A percentile compares a stretch with the other conserved stretches of the same genome.
These are phyloP conservation scores for Rhyacophila brunnea DNA, from an alignment of 1,140 invertebrate genomes.

Conservation along the genomic window DNA sequence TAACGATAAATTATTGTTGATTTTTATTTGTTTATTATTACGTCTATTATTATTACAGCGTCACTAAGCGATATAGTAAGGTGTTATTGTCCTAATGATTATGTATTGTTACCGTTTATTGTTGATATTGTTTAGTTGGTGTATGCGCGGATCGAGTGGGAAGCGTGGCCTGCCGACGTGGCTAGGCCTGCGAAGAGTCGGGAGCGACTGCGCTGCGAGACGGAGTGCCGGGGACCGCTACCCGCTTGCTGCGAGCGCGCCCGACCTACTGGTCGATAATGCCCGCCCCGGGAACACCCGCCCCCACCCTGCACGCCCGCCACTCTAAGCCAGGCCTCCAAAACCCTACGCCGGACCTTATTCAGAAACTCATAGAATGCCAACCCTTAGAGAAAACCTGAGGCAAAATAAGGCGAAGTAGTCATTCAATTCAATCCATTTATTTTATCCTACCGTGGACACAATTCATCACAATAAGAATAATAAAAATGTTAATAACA, in stretches of 20 bases:
- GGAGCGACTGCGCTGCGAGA: conserved; percentile 12
- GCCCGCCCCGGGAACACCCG: neutral
- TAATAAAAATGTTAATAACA: too few species aligned
- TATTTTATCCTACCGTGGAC: too few species aligned
- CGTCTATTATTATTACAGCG: too few species aligned
- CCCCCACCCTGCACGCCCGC: neutral
- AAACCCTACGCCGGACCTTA: too few species aligned
- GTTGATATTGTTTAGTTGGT: neutral
- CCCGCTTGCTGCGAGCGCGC: neutral
- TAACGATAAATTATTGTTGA: too few species aligned
- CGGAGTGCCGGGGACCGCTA: neutral
- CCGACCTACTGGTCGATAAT: neutral
- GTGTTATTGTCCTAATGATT: conserved; percentile 17
- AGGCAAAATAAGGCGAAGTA: too few species aligned
- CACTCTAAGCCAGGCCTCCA: neutral
- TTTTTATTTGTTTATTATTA: too few species aligned
- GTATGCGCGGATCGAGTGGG: conserved; percentile 27
- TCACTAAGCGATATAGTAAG: too few species aligned
- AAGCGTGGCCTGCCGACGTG: conserved; percentile 22
- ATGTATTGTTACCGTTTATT: conserved; percentile 22
- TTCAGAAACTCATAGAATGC: too few species aligned
- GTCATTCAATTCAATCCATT: too few species aligned
- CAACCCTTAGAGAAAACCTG: too few species aligned
- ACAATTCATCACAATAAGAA: too few species aligned
- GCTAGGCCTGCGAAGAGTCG: conserved; percentile 14